These are phyloP conservation scores for Tenebrio molitor DNA, from an alignment of 1,140 invertebrate genomes.

Conservation along the genomic window DNA sequence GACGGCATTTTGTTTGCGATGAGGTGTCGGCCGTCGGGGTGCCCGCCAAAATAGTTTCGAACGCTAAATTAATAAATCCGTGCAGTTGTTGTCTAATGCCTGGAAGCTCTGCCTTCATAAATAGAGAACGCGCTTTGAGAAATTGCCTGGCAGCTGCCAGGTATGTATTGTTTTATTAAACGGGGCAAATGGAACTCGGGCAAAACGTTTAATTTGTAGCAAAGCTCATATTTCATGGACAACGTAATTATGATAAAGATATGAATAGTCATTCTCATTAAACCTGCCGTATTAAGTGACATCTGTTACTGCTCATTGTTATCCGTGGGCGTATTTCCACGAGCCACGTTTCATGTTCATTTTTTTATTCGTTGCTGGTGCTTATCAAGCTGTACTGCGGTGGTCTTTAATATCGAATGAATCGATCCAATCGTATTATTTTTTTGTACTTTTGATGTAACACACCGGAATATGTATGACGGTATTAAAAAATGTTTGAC, in stretches of 20 bases:
- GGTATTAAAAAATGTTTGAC: no score
- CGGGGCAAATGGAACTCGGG: not conserved
- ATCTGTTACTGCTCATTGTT: no score
- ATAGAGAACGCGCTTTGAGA: constrained; percentile 30
- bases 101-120: constrained; percentile 5
- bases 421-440: no score
- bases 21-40: constrained; percentile 9
- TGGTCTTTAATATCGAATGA: no score
- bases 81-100: constrained; percentile 28
- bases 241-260: constrained; percentile 5
- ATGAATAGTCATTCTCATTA: constrained; percentile 16
- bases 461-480: no score
- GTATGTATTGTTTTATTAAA: constrained; percentile 35
- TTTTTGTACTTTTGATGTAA: no score
- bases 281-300: constrained; percentile 7
- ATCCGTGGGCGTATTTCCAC: no score
- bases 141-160: constrained; percentile 23
- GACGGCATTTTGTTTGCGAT: constrained; percentile 7
- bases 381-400: no score
- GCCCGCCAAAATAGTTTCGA: constrained; percentile 15
- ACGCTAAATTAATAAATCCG: constrained; percentile 35
- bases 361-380: no score
- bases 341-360: no score
- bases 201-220: constrained; percentile 34
- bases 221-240: constrained; percentile 27